These are phyloP conservation scores for Apodemia mormo DNA, from an alignment of 2,888 invertebrate genomes.

Conservation along the genomic window DNA sequence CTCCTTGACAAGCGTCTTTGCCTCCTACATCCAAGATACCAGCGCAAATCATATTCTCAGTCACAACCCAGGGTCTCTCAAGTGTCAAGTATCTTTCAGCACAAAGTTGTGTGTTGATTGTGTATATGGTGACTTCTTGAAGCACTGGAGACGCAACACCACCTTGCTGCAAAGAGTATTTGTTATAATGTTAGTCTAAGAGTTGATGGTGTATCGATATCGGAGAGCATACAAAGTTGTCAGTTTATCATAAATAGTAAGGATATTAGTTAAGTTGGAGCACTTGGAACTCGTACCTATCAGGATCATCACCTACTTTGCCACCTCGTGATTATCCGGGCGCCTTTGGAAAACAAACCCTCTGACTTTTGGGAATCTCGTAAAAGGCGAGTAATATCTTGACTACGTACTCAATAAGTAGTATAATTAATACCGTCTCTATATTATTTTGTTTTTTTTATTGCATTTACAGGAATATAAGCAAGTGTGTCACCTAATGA, in stretches of 20 bases:
- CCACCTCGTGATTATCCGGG: neutral
- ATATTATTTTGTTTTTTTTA: too few relatives aligned
- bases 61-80: conserved; percentile 36
- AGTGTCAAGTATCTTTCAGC: conserved; percentile 42
- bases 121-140: conserved; percentile 47
- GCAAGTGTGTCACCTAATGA: too few relatives aligned
- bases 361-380: too few relatives aligned
- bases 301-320: neutral
- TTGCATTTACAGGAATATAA: too few relatives aligned
- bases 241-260: neutral
- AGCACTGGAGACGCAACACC: conserved; percentile 42
- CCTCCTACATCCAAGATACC: conserved; percentile 52
- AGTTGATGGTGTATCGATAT: neutral
- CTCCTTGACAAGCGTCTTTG: conserved; percentile 62
- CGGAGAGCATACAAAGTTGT: neutral
- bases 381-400: neutral
- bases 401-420: neutral
- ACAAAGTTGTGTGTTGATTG: conserved; percentile 50
- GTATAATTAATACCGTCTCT: too few relatives aligned
- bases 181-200: neutral
- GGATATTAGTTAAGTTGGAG: neutral
- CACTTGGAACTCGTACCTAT: neutral
- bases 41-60: conserved; percentile 63
- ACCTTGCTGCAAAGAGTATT: conserved; percentile 38
- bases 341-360: too few relatives aligned